These are phyloP conservation scores for Mormoops blainvillei DNA, from an alignment of 2,113 vertebrate genomes.

Conservation along the genomic window DNA sequence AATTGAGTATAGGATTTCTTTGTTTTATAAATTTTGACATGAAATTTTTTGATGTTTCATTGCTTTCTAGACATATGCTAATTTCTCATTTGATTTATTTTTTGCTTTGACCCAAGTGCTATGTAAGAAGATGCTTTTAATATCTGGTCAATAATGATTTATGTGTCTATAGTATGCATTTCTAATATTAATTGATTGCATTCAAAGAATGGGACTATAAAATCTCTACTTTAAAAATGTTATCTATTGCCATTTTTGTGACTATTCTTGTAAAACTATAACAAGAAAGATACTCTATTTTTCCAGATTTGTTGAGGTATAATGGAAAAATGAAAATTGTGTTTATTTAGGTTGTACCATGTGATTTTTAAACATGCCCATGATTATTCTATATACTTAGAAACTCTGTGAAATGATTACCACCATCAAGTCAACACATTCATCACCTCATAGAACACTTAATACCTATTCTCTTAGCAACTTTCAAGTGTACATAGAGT, in stretches of 20 bases:
- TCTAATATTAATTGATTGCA: background rate
- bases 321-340: background rate
- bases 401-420: background rate
- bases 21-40: background rate
- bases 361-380: background rate
- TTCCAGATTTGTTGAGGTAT: background rate
- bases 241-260: background rate
- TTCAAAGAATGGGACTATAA: background rate
- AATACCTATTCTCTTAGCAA: background rate
- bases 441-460: background rate
- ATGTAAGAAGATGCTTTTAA: background rate
- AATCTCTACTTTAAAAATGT: background rate
- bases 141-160: background rate
- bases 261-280: background rate
- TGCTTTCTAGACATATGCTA: background rate
- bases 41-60: background rate
- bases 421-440: background rate
- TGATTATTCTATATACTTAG: background rate
- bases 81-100: conserved; percentile 26
- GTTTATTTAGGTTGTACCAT: background rate
- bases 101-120: background rate
- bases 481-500: background rate
- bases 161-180: background rate
- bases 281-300: background rate
- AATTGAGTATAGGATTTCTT: background rate